Conservation (phyloP, 2,797 vertebrate species). For the Pseudomugil gertrudae region DNA sequence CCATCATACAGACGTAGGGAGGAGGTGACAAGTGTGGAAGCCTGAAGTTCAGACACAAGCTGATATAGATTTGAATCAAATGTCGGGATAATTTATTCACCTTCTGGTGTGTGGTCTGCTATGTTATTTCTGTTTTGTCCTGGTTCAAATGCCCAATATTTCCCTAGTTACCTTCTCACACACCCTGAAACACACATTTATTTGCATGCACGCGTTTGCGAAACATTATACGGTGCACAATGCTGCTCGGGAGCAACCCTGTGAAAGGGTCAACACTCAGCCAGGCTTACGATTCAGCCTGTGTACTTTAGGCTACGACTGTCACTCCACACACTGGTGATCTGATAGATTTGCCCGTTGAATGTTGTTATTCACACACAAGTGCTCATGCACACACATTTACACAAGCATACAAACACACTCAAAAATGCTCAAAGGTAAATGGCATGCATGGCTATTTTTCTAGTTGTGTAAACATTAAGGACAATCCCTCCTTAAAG, state of each 20-base stretch:
- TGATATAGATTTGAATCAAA: conserved; percentile 72
- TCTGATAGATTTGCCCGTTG: conserved; percentile 53
- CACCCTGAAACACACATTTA: conserved; percentile 55
- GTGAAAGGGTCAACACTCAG: conserved; percentile 48
- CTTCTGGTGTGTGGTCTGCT: conserved; percentile 54
- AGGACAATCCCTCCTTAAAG: conserved; percentile 40
- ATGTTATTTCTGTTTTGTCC: conserved; percentile 56
- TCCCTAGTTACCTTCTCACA: conserved; percentile 54
- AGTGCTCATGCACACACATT: conserved; percentile 10
- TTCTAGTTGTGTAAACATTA: conserved; percentile 57
- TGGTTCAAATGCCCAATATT: conserved; percentile 50
- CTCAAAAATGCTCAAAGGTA: conserved; percentile 34
- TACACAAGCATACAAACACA: conserved; percentile 15
- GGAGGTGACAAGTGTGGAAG: conserved; percentile 64
- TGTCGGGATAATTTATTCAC: conserved; percentile 74
- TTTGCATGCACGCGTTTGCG: conserved; percentile 42
- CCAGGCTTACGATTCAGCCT: conserved; percentile 38
- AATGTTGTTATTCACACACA: conserved; percentile 33
- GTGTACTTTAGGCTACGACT: conserved; percentile 63
- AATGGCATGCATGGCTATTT: conserved; percentile 48
- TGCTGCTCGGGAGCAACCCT: conserved; percentile 40
- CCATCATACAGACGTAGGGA: conserved; percentile 73
- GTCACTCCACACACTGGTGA: conserved; percentile 43
- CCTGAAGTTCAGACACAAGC: conserved; percentile 71
- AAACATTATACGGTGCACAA: conserved; percentile 27